Evolutionary conservation across 2,797 vertebrate species (phyloP), one percentile per base, ranked within the genome.

Genomic region (Microcaecilia unicolor): DNA sequence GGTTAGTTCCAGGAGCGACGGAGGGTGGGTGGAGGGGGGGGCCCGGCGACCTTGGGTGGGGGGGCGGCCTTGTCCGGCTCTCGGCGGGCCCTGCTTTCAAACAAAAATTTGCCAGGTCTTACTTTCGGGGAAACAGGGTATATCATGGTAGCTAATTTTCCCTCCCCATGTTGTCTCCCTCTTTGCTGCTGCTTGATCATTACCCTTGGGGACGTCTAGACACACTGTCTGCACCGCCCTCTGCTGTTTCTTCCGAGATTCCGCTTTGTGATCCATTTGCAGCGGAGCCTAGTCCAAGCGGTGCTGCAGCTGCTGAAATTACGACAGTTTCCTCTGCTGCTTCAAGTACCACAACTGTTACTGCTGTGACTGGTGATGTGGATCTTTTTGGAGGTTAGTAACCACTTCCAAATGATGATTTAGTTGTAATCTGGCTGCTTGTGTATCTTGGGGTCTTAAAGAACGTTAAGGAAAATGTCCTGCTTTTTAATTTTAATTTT

Each of bases 341-440:
- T 54, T 34, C 86, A 20, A 70, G 92, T 57, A 73, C 86, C 2
- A 72, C 84, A 48, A 55, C 84, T 55, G 51, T 84, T 14, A 58
- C 74, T 9, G 67, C 85, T 44, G 51, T 81, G 57, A 64, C 83
- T 30, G 84, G 91, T 70, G 94, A 97, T 21, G 81, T 97, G 67
- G 95, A 98, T 83, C 90, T 98, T 73, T 98, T 98, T 37, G 95
- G 94, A 98, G 95, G 95, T 98, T 88, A 91, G 93, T 93, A 20
- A 34, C 42, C 58, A n/a, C n/a, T n/a, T n/a, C n/a, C n/a, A n/a
- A n/a, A n/a, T n/a, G n/a, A n/a, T n/a, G n/a, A n/a, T n/a, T n/a
- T n/a, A n/a, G n/a, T n/a, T n/a, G n/a, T n/a, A n/a, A n/a, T n/a
- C n/a, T n/a, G n/a, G n/a, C n/a, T n/a, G n/a, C n/a, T n/a, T n/a